phyloP scores from a whole-genome alignment of 2,797 vertebrate genomes.

The Gallinago nigripennis region DNA sequence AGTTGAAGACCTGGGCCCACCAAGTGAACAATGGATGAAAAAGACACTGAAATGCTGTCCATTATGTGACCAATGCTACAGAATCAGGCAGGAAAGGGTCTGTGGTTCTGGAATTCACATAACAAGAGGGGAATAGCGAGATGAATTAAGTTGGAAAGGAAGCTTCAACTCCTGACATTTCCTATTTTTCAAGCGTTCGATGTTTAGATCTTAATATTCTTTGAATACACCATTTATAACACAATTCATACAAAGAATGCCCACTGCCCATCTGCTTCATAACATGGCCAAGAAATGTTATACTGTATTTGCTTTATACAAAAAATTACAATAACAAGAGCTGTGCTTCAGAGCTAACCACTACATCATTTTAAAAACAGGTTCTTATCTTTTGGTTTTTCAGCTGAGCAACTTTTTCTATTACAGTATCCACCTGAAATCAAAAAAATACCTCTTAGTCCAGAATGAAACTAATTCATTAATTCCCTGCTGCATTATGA shows the following conservation, averaged over 20 bases:
- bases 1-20: not conserved
- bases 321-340: not conserved
- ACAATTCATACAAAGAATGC: not conserved
- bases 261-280: not conserved
- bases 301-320: not conserved
- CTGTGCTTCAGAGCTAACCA: not conserved
- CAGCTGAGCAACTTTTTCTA: not conserved
- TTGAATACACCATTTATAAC: not conserved
- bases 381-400: not conserved
- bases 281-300: not conserved
- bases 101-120: not conserved
- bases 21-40: not conserved
- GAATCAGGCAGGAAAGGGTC: not conserved
- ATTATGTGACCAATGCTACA: not conserved
- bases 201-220: not conserved
- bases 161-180: not conserved
- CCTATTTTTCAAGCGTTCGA: not conserved
- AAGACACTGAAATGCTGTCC: not conserved
- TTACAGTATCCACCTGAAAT: not conserved
- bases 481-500: not conserved
- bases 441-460: not conserved
- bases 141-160: not conserved
- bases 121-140: not conserved
- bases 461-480: not conserved
- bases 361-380: not conserved